Conservation (phyloP, 2,888 invertebrate species). For the Rhamnusium bicolor region DNA sequence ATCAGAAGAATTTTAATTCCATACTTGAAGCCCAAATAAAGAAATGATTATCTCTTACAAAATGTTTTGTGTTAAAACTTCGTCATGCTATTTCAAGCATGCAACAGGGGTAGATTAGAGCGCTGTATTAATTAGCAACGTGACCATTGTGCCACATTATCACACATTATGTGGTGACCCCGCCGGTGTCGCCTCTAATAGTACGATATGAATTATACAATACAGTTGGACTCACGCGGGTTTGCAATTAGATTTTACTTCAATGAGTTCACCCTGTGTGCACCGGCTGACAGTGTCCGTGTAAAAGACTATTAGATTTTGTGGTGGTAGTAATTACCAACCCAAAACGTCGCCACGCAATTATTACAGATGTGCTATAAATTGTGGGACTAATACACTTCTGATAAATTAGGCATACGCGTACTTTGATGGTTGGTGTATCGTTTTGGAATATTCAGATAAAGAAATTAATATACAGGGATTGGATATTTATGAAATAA, state of each 20-base stretch:
- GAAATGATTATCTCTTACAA: constrained; percentile 6
- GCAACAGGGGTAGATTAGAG: constrained; percentile 41
- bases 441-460: neutral
- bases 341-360: constrained; percentile 1
- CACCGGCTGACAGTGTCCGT: neutral
- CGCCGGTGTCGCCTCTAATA: constrained; percentile 21
- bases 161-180: constrained; percentile 43
- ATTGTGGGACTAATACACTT: neutral
- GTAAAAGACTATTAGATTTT: constrained; percentile 17
- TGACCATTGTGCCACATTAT: constrained; percentile 48
- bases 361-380: neutral
- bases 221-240: constrained; percentile 5
- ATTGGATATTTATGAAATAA: too few relatives aligned
- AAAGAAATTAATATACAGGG: too few relatives aligned
- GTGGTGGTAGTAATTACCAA: neutral
- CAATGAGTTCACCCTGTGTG: neutral
- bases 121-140: constrained; percentile 46
- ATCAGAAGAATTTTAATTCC: neutral
- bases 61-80: constrained; percentile 9
- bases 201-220: constrained; percentile 25
- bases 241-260: constrained; percentile 25
- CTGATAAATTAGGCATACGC: neutral
- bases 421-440: neutral
- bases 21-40: constrained; percentile 11
- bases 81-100: constrained; percentile 36